A percentile compares a stretch with the other conserved stretches of the same genome.
Evolutionary conservation across 2,113 vertebrate genomes (phyloP).

Genomic region (Atlantisia rogersi): DNA sequence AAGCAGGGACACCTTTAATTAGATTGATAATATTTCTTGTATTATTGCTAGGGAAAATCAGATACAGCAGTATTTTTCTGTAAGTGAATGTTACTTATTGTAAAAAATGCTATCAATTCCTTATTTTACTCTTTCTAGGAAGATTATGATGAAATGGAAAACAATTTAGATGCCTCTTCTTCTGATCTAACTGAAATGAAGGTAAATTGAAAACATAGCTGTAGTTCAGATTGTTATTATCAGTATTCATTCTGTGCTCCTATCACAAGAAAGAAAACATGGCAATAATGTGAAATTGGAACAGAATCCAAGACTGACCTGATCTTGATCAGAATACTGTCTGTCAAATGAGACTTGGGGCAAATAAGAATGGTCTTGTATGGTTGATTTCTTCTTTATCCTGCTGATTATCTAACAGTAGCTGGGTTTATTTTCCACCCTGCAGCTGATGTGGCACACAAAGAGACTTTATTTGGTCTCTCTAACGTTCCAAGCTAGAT

Average conservation of each 20-base stretch:
- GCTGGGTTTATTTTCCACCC: not conserved
- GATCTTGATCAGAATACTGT: not conserved
- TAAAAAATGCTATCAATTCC: not conserved
- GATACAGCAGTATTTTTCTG: not conserved
- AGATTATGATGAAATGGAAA: slow-evolving; percentile 73
- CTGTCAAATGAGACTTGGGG: not conserved
- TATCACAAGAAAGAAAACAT: not conserved
- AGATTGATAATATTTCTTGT: not conserved
- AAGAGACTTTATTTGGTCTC: not conserved
- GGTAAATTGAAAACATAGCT: slow-evolving; percentile 64
- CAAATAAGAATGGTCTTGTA: not conserved
- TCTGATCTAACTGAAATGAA: slow-evolving; percentile 75
- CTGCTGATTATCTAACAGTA: not conserved
- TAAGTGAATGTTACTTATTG: not conserved
- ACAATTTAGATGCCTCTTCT: slow-evolving; percentile 67
- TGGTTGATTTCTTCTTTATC: not conserved
- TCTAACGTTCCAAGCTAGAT: not conserved
- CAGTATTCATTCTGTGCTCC: not conserved
- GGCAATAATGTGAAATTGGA: not conserved
- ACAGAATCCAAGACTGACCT: accelerated
- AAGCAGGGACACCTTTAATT: too few relatives aligned
- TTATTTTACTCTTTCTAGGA: slow-evolving; percentile 62
- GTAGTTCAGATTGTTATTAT: not conserved
- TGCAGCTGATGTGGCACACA: not conserved
- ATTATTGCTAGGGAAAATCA: not conserved